Percentiles rank a stretch among this genome's conserved stretches.
These are phyloP conservation scores for Sitta europaea DNA, from an alignment of 2,113 vertebrate species.

Conservation along the genomic window DNA sequence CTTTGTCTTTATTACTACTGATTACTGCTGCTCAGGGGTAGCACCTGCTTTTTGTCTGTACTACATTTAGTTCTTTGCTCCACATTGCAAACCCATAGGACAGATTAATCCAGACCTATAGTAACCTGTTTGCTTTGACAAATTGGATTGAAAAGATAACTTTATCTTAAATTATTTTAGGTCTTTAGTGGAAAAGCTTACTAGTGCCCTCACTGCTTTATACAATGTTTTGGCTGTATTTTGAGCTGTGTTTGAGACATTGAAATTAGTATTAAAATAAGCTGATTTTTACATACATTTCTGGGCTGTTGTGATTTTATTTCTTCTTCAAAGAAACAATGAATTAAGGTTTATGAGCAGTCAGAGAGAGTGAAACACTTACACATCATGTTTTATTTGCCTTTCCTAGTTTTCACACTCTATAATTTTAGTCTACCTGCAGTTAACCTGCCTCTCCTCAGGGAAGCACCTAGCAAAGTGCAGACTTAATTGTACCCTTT, in stretches of 20 bases:
- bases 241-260: not conserved
- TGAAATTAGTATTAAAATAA: not conserved
- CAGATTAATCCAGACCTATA: not conserved
- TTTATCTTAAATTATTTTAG: not conserved
- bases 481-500: not conserved
- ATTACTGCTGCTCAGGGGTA: not conserved
- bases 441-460: not conserved
- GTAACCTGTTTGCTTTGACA: not conserved
- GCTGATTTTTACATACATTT: not conserved
- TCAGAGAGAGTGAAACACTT: not conserved
- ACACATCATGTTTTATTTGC: not conserved
- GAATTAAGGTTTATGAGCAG: not conserved
- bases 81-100: not conserved
- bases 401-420: not conserved
- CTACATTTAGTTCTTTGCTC: not conserved
- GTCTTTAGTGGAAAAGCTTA: not conserved
- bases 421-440: not conserved
- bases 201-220: not conserved
- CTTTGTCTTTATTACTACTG: not conserved
- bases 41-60: not conserved
- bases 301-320: not conserved
- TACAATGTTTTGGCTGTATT: not conserved
- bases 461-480: not conserved
- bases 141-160: not conserved
- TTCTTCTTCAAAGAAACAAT: not conserved